Evolutionary conservation across 1,140 invertebrate genomes (phyloP).

Genomic region (Drosophila nigrodunni): DNA sequence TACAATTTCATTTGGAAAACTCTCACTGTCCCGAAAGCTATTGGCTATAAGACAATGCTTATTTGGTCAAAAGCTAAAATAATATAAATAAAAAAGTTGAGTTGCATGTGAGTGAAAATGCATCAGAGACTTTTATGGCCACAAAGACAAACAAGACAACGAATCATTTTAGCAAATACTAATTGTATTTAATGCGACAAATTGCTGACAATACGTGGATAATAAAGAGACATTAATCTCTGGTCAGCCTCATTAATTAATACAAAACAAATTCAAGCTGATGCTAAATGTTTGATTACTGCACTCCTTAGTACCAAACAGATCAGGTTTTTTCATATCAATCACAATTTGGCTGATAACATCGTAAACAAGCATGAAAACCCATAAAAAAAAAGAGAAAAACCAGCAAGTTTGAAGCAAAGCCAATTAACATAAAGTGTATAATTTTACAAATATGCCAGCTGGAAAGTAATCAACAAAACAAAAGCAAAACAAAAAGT

Average conservation of each 20-base stretch:
- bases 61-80: conserved; percentile 31
- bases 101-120: conserved; percentile 65
- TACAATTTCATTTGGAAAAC: conserved; percentile 57
- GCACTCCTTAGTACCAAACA: background rate
- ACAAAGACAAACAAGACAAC: conserved; percentile 15
- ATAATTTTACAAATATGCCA: conserved; percentile 55
- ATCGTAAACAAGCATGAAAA: conserved; percentile 59
- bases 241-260: conserved; percentile 30
- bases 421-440: conserved; percentile 52
- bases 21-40: conserved; percentile 55
- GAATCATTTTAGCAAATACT: conserved; percentile 17
- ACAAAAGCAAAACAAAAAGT: background rate
- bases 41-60: conserved; percentile 3
- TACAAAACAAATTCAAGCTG: conserved; percentile 31
- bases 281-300: conserved; percentile 60
- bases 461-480: conserved; percentile 25
- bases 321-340: conserved; percentile 26
- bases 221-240: conserved; percentile 19
- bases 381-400: conserved; percentile 37
- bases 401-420: conserved; percentile 18
- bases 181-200: conserved; percentile 51
- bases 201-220: conserved; percentile 37
- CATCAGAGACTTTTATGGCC: conserved; percentile 55
- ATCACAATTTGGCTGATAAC: conserved; percentile 70
- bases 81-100: conserved; percentile 37